Evolutionary conservation across 2,113 vertebrate species (phyloP), one percentile per base, ranked within the genome.

Genomic region (Alces alces): DNA sequence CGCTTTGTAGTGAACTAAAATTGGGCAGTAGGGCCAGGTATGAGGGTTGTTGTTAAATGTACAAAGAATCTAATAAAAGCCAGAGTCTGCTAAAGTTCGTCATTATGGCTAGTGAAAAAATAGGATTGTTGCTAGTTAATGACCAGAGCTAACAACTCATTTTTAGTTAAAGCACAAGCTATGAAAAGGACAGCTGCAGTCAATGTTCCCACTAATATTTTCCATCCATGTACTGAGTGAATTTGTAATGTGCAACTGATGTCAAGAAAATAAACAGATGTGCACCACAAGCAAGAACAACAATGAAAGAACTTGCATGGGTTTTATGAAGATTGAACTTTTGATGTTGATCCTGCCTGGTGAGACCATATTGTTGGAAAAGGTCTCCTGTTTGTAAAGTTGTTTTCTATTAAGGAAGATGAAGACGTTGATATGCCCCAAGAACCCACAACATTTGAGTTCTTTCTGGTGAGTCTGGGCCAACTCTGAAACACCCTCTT

Each of bases 191-290:
- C 96, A 98, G 95, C 97, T 97, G 96, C 79, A 95, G 58, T 96
- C 97, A 95, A 52, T 96, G 93, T 97, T 96, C 96, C 61, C 57
- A 39, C 70, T 98, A 94, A 96, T 97, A 85, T 89, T 95, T 97
- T 97, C 96, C 96, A 94, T 91, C 70, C 86, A 0, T 95, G 82
- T 55, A 70, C 57, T 8, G 54, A 97, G 83, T 80, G 91, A 96
- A 92, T 97, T 97, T 85, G 70, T 91, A 97, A 96, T 95, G 85
- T 96, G 90, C 88, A 95, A 36, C 58, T 82, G 89, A 91, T 91
- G 64, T 98, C 91, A 96, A 80, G 93, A 96, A 96, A 97, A 96
- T 88, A 97, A 97, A 96, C 95, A 97, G 95, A 97, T 97, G 95
- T 96, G 95, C 43, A 70, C 94, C 57, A 91, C 82, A 50, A 92